Conservation (phyloP, 1,140 invertebrate genomes). For the Monochamus saltuarius region DNA sequence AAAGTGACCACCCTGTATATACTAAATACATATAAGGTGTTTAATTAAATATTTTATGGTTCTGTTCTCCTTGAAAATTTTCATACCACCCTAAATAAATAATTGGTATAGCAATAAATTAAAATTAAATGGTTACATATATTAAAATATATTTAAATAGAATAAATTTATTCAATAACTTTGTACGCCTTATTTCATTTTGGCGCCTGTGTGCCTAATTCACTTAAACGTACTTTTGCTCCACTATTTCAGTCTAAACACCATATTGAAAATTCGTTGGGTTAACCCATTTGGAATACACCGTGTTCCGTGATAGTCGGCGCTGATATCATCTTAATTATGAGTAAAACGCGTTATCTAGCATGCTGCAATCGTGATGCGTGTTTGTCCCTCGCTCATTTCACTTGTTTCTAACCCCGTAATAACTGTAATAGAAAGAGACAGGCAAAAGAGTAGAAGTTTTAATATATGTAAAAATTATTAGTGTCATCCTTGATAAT, state of each 20-base stretch:
- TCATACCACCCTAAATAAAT: no score
- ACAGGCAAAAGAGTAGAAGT: constrained; percentile 5
- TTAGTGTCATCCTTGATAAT: no score
- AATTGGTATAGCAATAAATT: no score
- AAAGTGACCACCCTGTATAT: no score
- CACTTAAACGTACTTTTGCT: constrained; percentile 13
- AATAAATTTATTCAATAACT: no score
- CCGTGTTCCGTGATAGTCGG: constrained; percentile 40
- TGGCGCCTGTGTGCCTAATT: constrained; percentile 8
- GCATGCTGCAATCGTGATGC: constrained; percentile 44
- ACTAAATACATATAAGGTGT: no score
- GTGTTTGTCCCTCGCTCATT: constrained; percentile 44
- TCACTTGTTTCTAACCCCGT: constrained; percentile 37
- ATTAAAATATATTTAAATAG: no score
- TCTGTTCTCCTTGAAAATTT: no score
- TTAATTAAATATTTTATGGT: no score
- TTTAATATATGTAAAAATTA: no score
- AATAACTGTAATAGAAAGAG: constrained; percentile 23
- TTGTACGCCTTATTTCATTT: neutral
- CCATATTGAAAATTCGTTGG: constrained; percentile 49
- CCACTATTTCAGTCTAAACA: constrained; percentile 19
- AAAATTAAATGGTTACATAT: no score
- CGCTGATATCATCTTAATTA: constrained; percentile 48
- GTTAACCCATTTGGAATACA: constrained; percentile 39
- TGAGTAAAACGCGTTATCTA: constrained; percentile 50